A percentile compares a stretch with the other conserved stretches of the same genome.
Conservation (phyloP, 2,797 vertebrate genomes). For the Myotis myotis region DNA sequence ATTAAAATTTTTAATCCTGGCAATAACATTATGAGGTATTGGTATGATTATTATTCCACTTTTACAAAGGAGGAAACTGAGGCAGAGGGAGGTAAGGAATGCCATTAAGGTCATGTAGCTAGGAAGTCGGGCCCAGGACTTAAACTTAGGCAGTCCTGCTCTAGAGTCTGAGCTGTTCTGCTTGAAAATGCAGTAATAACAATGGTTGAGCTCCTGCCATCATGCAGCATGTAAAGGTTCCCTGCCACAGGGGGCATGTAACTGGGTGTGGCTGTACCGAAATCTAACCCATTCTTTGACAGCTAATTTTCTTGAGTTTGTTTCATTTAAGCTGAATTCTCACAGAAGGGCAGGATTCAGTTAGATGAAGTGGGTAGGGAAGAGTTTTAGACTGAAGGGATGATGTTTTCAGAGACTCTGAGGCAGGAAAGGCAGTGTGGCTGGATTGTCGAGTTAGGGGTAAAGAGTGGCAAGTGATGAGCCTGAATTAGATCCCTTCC, state of each 20-base stretch:
- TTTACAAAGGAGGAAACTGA: background rate
- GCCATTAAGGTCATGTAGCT: background rate
- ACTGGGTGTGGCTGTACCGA: background rate
- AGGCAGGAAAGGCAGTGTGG: background rate
- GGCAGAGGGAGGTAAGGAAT: background rate
- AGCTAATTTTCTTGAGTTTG: background rate
- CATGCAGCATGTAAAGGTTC: background rate
- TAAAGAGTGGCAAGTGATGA: background rate
- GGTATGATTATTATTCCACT: background rate
- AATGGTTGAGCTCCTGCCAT: background rate
- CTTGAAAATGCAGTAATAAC: background rate
- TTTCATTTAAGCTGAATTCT: conserved; percentile 3
- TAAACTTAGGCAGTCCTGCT: background rate
- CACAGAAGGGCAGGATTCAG: background rate
- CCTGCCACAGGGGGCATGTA: background rate
- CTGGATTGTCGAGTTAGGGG: background rate
- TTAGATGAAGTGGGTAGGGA: background rate
- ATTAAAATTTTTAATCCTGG: background rate
- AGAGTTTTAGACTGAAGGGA: background rate
- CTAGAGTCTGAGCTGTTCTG: background rate
- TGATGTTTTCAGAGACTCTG: too few relatives aligned
- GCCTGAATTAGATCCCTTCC: background rate
- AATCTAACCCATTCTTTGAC: background rate
- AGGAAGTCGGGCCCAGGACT: background rate
- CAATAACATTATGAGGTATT: background rate